Conservation (phyloP, 2,888 invertebrate species). For the Drosophila demipolita region DNA sequence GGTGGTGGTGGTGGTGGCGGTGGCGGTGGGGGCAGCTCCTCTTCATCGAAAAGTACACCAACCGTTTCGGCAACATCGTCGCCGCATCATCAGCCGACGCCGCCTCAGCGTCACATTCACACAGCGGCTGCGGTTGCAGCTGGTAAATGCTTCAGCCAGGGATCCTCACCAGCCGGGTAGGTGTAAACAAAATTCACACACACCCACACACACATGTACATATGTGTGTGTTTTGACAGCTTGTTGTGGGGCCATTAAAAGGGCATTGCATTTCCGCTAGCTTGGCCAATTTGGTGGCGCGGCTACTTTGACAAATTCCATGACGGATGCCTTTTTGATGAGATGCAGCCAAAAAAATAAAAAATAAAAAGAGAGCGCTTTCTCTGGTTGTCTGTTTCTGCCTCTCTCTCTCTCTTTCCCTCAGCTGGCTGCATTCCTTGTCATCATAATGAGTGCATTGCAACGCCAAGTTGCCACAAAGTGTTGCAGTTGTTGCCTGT, state of each 20-base stretch:
- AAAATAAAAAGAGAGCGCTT: neutral
- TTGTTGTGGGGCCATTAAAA: slow-evolving; percentile 43
- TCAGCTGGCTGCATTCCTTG: slow-evolving; percentile 63
- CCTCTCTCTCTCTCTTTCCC: slow-evolving; percentile 1
- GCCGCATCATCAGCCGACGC: slow-evolving; percentile 81
- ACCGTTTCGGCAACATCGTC: slow-evolving; percentile 81
- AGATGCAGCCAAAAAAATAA: slow-evolving; percentile 20
- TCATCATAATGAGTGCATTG: slow-evolving; percentile 62
- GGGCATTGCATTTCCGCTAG: slow-evolving; percentile 38
- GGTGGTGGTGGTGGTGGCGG: slow-evolving; percentile 24
- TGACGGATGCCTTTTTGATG: slow-evolving; percentile 72
- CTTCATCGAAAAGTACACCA: slow-evolving; percentile 71
- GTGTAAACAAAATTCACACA: slow-evolving; percentile 40
- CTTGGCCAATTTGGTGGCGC: slow-evolving; percentile 26
- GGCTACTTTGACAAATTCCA: slow-evolving; percentile 31
- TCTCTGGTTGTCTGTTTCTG: neutral
- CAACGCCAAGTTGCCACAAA: slow-evolving; percentile 30
- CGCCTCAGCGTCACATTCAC: slow-evolving; percentile 77
- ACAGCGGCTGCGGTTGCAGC: slow-evolving; percentile 44
- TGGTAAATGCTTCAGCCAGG: slow-evolving; percentile 83
- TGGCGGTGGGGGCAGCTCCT: slow-evolving; percentile 58
- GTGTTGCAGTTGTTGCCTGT: slow-evolving; percentile 6
- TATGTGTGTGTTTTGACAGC: slow-evolving; percentile 2
- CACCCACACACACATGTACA: neutral
- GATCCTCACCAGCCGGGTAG: slow-evolving; percentile 84